These are phyloP conservation scores for Iphiclides podalirius DNA, from an alignment of 2,888 invertebrate species.

Conservation along the genomic window DNA sequence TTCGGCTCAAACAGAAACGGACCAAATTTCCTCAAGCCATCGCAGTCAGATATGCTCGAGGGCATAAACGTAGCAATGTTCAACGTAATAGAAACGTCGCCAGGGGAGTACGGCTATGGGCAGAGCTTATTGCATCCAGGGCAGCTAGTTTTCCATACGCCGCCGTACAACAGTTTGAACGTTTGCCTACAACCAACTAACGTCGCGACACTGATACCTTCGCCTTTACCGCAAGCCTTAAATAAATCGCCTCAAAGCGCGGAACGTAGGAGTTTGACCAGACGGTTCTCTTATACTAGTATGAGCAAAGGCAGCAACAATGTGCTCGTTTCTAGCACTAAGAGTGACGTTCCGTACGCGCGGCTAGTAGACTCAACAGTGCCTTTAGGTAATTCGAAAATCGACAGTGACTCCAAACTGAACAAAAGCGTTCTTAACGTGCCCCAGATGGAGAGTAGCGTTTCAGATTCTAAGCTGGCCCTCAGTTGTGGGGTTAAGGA, in stretches of 20 bases:
- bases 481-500: conserved; percentile 86
- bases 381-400: conserved; percentile 77
- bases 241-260: conserved; percentile 64
- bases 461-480: conserved; percentile 91
- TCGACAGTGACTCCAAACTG: conserved; percentile 86
- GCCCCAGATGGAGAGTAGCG: conserved; percentile 87
- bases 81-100: conserved; percentile 84
- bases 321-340: conserved; percentile 64
- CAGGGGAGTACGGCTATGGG: conserved; percentile 94
- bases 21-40: conserved; percentile 91
- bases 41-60: conserved; percentile 87
- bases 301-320: conserved; percentile 70
- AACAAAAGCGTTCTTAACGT: conserved; percentile 79
- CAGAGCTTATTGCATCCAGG: conserved; percentile 94
- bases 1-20: conserved; percentile 97
- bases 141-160: conserved; percentile 93
- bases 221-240: conserved; percentile 62
- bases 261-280: conserved; percentile 66
- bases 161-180: conserved; percentile 90
- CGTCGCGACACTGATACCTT: conserved; percentile 63
- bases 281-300: conserved; percentile 73
- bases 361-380: conserved; percentile 86
- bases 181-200: conserved; percentile 86
- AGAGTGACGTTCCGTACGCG: conserved; percentile 88
- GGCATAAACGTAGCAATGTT: conserved; percentile 91